phyloP scores from a whole-genome alignment of 1,140 invertebrate species.

The Macrosteles quadrilineatus region DNA sequence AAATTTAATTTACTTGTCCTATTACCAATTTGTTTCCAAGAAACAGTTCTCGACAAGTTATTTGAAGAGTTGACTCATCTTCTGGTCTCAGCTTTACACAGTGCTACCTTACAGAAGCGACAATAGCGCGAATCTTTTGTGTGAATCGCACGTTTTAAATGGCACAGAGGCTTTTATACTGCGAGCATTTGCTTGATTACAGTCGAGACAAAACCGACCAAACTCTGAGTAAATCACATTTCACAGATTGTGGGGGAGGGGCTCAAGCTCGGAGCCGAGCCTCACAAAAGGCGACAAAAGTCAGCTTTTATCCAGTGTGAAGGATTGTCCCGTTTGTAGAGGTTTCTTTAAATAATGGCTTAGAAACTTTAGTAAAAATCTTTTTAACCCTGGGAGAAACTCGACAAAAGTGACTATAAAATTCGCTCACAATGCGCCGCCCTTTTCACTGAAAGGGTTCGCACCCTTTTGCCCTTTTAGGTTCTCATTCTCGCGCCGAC shows the following conservation, averaged over 20 bases:
- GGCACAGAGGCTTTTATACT: not conserved
- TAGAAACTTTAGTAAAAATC: conserved; percentile 27
- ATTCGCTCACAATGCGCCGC: not conserved
- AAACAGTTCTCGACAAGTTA: too few relatives aligned
- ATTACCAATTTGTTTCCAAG: too few relatives aligned
- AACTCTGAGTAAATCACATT: conserved; percentile 21
- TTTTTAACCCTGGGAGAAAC: conserved; percentile 14
- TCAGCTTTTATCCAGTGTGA: conserved; percentile 10
- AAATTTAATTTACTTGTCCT: too few relatives aligned
- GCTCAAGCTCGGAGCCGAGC: too few relatives aligned
- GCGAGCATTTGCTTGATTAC: conserved; percentile 23
- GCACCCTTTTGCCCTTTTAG: conserved; percentile 21
- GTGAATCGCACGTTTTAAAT: conserved; percentile 24
- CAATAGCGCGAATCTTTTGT: conserved; percentile 4
- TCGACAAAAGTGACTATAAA: conserved; percentile 27
- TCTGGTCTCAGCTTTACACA: too few relatives aligned
- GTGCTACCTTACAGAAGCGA: too few relatives aligned
- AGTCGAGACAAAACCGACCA: conserved; percentile 15
- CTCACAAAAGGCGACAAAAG: conserved; percentile 11
- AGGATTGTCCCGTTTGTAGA: not conserved
- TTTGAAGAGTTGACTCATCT: too few relatives aligned
- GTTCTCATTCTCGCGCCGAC: conserved; percentile 6
- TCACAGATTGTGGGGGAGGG: not conserved
- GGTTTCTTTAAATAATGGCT: conserved; percentile 27
- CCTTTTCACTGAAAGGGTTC: conserved; percentile 3